Evolutionary conservation across 1,140 invertebrate species (phyloP), one percentile per base, ranked within the genome.

Genomic region (Drosophila parvula): DNA sequence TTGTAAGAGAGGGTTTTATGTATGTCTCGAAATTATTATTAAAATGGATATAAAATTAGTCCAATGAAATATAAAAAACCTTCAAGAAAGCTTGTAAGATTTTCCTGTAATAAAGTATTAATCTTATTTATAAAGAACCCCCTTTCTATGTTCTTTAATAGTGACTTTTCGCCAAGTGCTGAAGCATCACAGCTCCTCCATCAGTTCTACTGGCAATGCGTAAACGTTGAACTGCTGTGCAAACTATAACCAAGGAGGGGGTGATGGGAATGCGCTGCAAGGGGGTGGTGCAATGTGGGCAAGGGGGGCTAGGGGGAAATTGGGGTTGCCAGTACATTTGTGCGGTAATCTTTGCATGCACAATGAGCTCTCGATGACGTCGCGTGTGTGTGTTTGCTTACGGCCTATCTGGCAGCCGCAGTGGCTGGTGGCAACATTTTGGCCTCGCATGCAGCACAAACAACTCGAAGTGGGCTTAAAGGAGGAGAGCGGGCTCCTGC

Each of bases 341-440:
- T 60, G 81, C 61, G 61, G 82, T 85, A 85, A 85, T 85, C 82
- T 85, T 81, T 81, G 81, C 78, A 86, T 85, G 74, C 82, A 86
- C 78, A 85, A 85, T 86, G 69, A 67, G 64, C 74, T 78, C 41
- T 50, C 77, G 56, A 74, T 81, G 81, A 62, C 62, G 62, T 61
- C 41, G 61, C 76, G 73, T 71, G 56, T 62, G 51, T 75, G 51
- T 78, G 67, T 67, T 69, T 74, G 57, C 71, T 61, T 65, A 75
- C 69, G 76, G 64, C 69, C 61, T 86, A 86, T 85, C 81, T 86
- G 58, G 44, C 44, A 58, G 47, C 45, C 80, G 65, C 82, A 86
- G 79, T 55, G 14, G 40, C 58, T 65, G 69, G 56, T 65, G 69
- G 56, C 57, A 56, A 70, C 80, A 67, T 83, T 79, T 79, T 76